A percentile compares a stretch with the other conserved stretches of the same genome.
These are phyloP conservation scores for Ahaetulla prasina DNA, from an alignment of 2,113 vertebrate species.

Conservation along the genomic window DNA sequence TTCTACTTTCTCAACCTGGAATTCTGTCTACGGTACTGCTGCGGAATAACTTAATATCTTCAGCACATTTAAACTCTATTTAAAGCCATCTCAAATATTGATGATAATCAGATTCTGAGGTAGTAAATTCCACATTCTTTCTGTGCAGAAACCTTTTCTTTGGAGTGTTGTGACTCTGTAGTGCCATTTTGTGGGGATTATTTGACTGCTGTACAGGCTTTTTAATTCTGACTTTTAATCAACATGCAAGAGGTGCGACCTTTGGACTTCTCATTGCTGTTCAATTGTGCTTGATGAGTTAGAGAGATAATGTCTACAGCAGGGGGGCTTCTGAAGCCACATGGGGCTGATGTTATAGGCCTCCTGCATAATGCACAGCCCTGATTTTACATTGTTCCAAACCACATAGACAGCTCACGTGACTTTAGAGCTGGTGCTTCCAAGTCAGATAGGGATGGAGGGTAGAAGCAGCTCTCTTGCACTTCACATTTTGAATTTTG, in stretches of 20 bases:
- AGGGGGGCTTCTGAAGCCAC: background rate
- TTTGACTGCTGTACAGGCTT: background rate
- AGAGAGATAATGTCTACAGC: background rate
- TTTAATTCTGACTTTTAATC: background rate
- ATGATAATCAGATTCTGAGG: background rate
- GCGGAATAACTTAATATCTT: background rate
- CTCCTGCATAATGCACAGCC: background rate
- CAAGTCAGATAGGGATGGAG: background rate
- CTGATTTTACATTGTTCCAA: background rate
- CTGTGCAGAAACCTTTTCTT: background rate
- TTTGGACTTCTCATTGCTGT: background rate
- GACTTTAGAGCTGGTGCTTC: background rate
- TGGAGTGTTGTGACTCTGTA: background rate
- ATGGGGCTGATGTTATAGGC: background rate
- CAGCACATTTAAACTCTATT: background rate
- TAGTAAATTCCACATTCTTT: background rate
- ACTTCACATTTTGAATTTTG: background rate
- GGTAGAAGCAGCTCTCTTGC: background rate
- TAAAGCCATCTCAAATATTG: background rate
- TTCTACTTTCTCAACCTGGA: background rate
- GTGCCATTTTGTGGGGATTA: background rate
- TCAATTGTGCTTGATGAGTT: background rate
- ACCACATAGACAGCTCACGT: background rate
- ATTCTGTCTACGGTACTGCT: background rate
- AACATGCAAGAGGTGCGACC: background rate